These are phyloP conservation scores for Labeo calbasu DNA, from an alignment of 2,797 vertebrate species.

Conservation along the genomic window DNA sequence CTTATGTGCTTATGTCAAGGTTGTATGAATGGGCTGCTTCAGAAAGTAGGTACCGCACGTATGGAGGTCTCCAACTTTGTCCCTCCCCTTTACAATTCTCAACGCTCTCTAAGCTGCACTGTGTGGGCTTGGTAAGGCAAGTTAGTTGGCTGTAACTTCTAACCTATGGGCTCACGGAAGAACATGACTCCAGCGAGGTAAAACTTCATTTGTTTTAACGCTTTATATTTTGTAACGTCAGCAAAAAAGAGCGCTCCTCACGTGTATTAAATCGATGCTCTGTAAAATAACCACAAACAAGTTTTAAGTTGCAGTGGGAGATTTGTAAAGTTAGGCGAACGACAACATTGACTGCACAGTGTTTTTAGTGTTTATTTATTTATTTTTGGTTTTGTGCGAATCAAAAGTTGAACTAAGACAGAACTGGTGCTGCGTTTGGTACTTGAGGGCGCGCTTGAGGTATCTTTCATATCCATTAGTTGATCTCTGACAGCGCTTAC, in stretches of 20 bases:
- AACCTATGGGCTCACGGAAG: constrained; percentile 34
- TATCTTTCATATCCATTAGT: neutral
- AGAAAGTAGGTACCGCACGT: neutral
- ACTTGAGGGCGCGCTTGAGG: neutral
- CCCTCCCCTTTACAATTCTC: constrained; percentile 67
- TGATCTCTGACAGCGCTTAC: neutral
- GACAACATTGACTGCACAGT: neutral
- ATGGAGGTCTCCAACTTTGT: constrained; percentile 59
- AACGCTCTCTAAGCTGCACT: constrained; percentile 44
- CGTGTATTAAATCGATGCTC: neutral
- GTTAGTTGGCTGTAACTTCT: constrained; percentile 16
- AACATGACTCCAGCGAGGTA: constrained; percentile 31
- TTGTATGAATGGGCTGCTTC: constrained; percentile 11
- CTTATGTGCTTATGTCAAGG: neutral
- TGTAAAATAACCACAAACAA: neutral
- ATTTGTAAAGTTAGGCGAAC: neutral
- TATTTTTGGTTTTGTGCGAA: neutral
- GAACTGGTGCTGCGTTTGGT: neutral
- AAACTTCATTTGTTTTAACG: neutral
- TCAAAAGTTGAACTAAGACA: neutral
- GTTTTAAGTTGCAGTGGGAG: neutral
- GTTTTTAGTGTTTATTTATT: neutral
- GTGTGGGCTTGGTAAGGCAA: constrained; percentile 51
- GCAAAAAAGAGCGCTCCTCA: neutral
- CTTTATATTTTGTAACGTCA: neutral